Evolutionary conservation across 2,797 vertebrate species (phyloP).

Genomic region (Limosa lapponica): DNA sequence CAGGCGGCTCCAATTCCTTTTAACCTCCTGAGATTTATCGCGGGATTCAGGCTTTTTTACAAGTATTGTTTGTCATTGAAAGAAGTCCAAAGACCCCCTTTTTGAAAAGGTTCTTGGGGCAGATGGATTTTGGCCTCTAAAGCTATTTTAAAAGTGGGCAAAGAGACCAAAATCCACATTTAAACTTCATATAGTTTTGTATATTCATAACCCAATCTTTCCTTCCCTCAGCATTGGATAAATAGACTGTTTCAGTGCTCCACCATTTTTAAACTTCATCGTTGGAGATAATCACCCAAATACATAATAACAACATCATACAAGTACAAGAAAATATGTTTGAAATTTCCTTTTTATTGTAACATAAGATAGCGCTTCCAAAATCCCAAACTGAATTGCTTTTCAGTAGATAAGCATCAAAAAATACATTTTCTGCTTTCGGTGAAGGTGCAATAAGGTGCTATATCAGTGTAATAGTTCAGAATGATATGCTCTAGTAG

Average conservation of each 20-base stretch:
- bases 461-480: slow-evolving; percentile 84
- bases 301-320: slow-evolving; percentile 40
- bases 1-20: not conserved
- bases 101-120: not conserved
- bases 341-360: slow-evolving; percentile 61
- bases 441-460: slow-evolving; percentile 79
- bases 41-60: not conserved
- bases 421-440: slow-evolving; percentile 75
- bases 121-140: not conserved
- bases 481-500: slow-evolving; percentile 84
- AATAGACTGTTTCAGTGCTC: slow-evolving; percentile 10
- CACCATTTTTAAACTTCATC: slow-evolving; percentile 48
- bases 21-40: not conserved
- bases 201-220: not conserved
- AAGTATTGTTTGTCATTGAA: not conserved
- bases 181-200: not conserved
- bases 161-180: not conserved
- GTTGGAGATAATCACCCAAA: slow-evolving; percentile 40
- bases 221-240: not conserved
- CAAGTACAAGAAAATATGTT: slow-evolving; percentile 49
- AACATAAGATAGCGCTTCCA: slow-evolving; percentile 33
- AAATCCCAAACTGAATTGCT: slow-evolving; percentile 73
- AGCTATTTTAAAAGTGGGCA: not conserved
- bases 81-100: not conserved
- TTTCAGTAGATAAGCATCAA: slow-evolving; percentile 74